Evolutionary conservation across 2,888 invertebrate genomes (phyloP), one percentile per base, ranked within the genome.

Genomic region (Rhorus exstirpatorius): DNA sequence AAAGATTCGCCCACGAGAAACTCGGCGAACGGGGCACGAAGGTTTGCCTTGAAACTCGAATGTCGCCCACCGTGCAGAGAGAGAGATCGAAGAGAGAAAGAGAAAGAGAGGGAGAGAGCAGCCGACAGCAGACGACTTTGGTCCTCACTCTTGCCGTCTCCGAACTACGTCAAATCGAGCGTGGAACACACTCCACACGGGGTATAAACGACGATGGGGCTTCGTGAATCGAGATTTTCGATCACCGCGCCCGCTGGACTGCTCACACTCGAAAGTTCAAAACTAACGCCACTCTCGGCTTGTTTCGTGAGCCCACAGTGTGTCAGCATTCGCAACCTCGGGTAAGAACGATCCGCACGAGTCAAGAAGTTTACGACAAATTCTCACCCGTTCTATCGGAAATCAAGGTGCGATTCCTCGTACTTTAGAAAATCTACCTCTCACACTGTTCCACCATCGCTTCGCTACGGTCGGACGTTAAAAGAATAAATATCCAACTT

Each of bases 171-270:
- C 67, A 80, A 83, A 80, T 80, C 83, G 80, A 68, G 60, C 72
- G 80, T 80, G 68, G 80, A 80, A 80, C 72, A 80, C 67, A 55
- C 76, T 55, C 53, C 19, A 21, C 19, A 26, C 35, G 51, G 24
- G 24, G n/a, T 31, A 63, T 12, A 35, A 53, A 65, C 8, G 41
- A 55, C 26, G 53, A 41, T 63, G 58, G 51, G 60, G 70, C 35
- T 71, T 51, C 76, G 76, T 79, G 79, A 83, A 74, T 86, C 82
- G 80, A 81, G 81, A 83, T 83, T 80, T 84, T 83, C 82, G 84
- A 83, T 83, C 80, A 83, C 71, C 74, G 79, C 77, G 83, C 85
- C 84, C 68, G n/a, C n/a, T n/a, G n/a, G n/a, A n/a, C 84, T 83
- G 71, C 63, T 77, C 77, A 61, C 77, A 53, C 76, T 78, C 67